phyloP scores from a whole-genome alignment of 2,113 vertebrate genomes.

The Dicaeum eximium region DNA sequence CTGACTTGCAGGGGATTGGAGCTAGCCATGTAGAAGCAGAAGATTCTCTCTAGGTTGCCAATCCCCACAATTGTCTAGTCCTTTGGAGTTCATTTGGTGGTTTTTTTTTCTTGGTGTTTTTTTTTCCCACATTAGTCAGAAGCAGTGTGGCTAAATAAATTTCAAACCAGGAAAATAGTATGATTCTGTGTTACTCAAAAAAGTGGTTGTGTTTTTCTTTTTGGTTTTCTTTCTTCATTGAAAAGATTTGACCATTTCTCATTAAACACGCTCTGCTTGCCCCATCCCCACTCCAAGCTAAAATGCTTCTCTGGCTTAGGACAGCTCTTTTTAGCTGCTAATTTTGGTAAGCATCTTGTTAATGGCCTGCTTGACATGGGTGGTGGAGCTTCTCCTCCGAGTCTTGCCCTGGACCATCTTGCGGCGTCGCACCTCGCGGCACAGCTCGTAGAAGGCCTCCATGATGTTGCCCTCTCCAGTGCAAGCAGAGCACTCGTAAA shows the following conservation, averaged over 20 bases:
- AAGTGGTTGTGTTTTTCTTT: background rate
- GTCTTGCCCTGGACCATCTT: conserved; percentile 93
- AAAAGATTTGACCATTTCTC: background rate
- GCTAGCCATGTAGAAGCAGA: background rate
- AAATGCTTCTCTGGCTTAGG: background rate
- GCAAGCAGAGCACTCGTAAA: conserved; percentile 97
- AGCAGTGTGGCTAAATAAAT: conserved; percentile 16
- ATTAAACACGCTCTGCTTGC: background rate
- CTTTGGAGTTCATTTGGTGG: background rate
- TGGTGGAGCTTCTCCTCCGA: conserved; percentile 92
- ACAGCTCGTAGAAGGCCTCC: conserved; percentile 93
- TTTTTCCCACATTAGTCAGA: background rate
- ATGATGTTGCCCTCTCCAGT: conserved; percentile 85
- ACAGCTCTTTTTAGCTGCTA: conserved; percentile 83
- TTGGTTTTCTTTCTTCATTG: background rate
- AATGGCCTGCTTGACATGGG: conserved; percentile 97
- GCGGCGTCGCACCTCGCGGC: conserved; percentile 88
- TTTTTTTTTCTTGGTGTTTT: background rate
- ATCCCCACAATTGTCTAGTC: background rate
- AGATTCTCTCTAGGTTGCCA: background rate
- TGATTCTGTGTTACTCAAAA: background rate
- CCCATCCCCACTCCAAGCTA: background rate
- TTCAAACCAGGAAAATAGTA: background rate
- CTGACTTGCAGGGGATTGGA: conserved; percentile 11
- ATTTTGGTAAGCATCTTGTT: conserved; percentile 99